Evolutionary conservation across 1,140 invertebrate species (phyloP), one percentile per base, ranked within the genome.

Genomic region (Globodera rostochiensis): DNA sequence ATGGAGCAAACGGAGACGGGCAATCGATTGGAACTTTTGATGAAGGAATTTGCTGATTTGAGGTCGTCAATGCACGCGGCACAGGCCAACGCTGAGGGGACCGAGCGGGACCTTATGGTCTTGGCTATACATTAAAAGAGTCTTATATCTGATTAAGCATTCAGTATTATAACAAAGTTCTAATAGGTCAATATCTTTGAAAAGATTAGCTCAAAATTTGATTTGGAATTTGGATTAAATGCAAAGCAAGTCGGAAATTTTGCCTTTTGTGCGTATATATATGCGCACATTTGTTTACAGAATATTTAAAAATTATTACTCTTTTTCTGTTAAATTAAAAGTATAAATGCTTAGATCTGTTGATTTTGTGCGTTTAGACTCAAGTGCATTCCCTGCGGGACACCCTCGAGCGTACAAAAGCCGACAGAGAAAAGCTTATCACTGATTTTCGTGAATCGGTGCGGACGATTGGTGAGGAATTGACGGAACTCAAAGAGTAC

Each of bases 311-410:
- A n/a, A n/a, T n/a, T n/a, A n/a, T n/a, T n/a, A n/a, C 25, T 25
- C 25, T 25, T 25, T 25, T 25, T 25, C 25, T 25, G 25, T 25
- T 25, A 25, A 25, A 25, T 25, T 25, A 25, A 25, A 1, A 25
- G 25, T 25, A 25, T 25, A 25, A 36, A 36, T 36, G 36, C 36
- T 36, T 36, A 36, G 36, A 36, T 57, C 6, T 57, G 13, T 19
- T 15, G 13, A 73, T 19, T 50, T 73, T 49, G 47, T 36, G 36
- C 2, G 36, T 73, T 73, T 6, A 80, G 78, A 8, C 7, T 15
- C 80, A 80, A 83, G 80, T 80, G 80, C 73, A 80, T 47, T 66
- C 80, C 9, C 53, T 80, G 21, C 80, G 80, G 13, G 73, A 80
- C 21, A 36, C 77, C 4, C 66, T 80, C 6, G 50, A 80, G 13